These are phyloP conservation scores for Pecten maximus DNA, from an alignment of 2,888 invertebrate genomes.

Conservation along the genomic window DNA sequence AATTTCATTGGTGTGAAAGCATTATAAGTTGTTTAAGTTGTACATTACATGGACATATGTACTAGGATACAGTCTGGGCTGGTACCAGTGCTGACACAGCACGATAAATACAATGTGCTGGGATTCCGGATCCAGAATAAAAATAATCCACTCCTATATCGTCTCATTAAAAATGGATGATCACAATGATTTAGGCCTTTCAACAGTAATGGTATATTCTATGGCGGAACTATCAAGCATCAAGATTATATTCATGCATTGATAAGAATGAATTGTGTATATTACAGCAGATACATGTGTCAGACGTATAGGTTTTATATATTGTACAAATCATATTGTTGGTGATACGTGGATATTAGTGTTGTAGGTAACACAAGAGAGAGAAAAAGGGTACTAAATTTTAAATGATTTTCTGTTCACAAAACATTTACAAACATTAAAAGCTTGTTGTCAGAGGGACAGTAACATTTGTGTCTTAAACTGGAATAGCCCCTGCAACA, in stretches of 20 bases:
- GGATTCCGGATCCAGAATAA: neutral
- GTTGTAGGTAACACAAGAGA: no score
- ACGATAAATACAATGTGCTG: neutral
- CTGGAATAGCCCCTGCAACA: no score
- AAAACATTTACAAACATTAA: no score
- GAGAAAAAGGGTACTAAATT: no score
- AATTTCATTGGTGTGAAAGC: constrained; percentile 3
- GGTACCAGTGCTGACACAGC: neutral
- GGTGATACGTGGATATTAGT: no score
- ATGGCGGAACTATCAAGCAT: neutral
- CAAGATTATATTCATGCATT: neutral
- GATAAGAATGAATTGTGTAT: neutral
- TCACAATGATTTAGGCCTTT: neutral
- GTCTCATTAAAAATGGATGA: neutral
- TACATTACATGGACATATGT: neutral
- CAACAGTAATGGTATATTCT: neutral
- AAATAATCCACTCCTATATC: neutral
- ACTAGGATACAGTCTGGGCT: neutral
- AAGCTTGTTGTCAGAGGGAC: no score
- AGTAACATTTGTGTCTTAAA: no score
- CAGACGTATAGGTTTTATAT: neutral
- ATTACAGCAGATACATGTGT: neutral
- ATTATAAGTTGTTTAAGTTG: neutral
- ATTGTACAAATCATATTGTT: neutral
- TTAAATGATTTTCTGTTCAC: no score